A percentile compares a stretch with the other conserved stretches of the same genome.
These are phyloP conservation scores for Autographa gamma DNA, from an alignment of 2,888 invertebrate species.

Conservation along the genomic window DNA sequence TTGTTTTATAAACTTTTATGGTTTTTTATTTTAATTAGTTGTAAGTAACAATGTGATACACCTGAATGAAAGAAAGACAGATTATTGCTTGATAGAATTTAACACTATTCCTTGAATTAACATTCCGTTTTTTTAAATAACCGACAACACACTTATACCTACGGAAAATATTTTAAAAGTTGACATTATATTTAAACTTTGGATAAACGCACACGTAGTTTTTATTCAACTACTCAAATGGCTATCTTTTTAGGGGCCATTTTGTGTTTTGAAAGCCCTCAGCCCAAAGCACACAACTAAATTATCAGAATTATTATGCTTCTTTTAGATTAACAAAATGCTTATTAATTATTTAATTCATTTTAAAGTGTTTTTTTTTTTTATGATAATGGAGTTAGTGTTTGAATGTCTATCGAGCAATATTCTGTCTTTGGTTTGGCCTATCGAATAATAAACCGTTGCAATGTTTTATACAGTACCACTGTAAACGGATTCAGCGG, in stretches of 20 bases:
- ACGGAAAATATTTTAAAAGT: no score
- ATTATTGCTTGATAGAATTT: slow-evolving; percentile 55
- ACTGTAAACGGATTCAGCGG: background rate
- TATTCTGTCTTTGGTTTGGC: slow-evolving; percentile 43
- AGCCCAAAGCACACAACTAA: no score
- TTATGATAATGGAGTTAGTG: background rate
- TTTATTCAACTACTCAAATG: no score
- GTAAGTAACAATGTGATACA: slow-evolving; percentile 72
- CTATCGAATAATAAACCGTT: slow-evolving; percentile 18
- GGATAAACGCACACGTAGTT: no score
- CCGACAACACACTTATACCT: no score
- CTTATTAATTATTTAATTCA: no score
- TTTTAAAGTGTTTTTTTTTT: background rate
- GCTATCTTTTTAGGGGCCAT: no score
- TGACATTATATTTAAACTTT: no score
- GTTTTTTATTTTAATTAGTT: slow-evolving; percentile 51
- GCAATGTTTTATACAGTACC: slow-evolving; percentile 1
- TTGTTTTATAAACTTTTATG: slow-evolving; percentile 18
- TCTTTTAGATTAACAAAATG: no score
- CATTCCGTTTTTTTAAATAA: no score
- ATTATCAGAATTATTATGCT: no score
- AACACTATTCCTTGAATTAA: background rate
- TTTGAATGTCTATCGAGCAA: slow-evolving; percentile 28
- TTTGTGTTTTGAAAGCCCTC: no score
- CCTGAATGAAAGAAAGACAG: slow-evolving; percentile 51